Base-by-base conservation (phyloP, 2,888 invertebrate species). In the Amblyjoppa fuscipennis region DNA sequence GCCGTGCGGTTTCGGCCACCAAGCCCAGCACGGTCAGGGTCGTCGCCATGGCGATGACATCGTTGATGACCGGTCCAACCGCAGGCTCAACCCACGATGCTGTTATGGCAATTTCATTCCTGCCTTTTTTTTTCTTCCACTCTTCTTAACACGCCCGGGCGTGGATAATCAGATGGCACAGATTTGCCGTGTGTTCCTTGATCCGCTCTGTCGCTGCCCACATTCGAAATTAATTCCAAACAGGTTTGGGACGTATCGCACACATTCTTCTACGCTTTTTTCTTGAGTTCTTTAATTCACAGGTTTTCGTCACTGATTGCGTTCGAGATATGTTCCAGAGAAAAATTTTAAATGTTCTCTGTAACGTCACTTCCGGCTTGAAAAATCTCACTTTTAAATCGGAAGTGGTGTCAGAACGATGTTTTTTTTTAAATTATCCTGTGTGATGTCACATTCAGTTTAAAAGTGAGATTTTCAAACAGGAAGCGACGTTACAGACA, bases 1-100 rank as follows among this genome's bases (percentile, higher is more conserved):
- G 45, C 45, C 31, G 64, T 66, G 64, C 64, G 31, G 75, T 64
- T 59, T 49, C 49, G 61, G 61, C 49, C 56, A 51, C 49, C 34
- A 34, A 75, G 51, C 75, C 76, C 66, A 61, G 31, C 75, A 75
- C 75, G 64, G 75, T 75, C 77, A 77, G 77, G 77, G 68, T 68
- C 77, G 68, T 16, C 45, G 25, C 45, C 28, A 16, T 20, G 2
- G 61, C 75, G 75, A 75, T 75, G 75, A 75, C 75, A 75, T 49
- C 66, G 75, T 49, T 51, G 51, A 76, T 76, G 64, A 76, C 64
- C 64, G 74, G 75, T 64, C 20, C 75, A 13, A 34, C 61, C 61
- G 49, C 75, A 75, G 49, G 75, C 76, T 76, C 38, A 28, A 66
- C 66, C 64, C 64, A 64, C 64, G 31, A 31, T 31, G 31, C 68